Evolutionary conservation across 1,140 invertebrate genomes (phyloP).

Genomic region (Drosophila dunni): DNA sequence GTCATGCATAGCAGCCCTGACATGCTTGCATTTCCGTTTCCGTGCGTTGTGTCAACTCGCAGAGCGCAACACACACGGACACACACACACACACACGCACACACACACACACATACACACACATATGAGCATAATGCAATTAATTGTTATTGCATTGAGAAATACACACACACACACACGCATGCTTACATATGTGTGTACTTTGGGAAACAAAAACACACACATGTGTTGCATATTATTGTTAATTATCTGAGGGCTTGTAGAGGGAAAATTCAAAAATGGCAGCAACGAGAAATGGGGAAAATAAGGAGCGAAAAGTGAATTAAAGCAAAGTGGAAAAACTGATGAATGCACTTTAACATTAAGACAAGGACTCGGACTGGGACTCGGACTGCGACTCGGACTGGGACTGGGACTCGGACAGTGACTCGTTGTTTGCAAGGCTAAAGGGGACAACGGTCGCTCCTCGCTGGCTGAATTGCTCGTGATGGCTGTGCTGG

Average conservation of each 20-base stretch:
- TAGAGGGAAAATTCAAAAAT: slow-evolving; percentile 33
- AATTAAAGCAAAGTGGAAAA: slow-evolving; percentile 33
- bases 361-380: neutral
- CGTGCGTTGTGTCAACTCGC: slow-evolving; percentile 43
- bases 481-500: too few species aligned
- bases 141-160: slow-evolving; percentile 38
- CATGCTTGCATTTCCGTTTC: slow-evolving; percentile 77
- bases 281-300: neutral
- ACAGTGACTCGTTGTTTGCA: too few species aligned
- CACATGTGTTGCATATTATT: slow-evolving; percentile 59
- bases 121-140: slow-evolving; percentile 34
- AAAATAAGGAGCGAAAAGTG: slow-evolving; percentile 31
- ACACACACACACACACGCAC: slow-evolving; percentile 37
- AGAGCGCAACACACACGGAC: slow-evolving; percentile 34
- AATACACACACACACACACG: slow-evolving; percentile 20
- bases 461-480: too few species aligned
- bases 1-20: slow-evolving; percentile 62
- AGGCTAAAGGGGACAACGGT: too few species aligned
- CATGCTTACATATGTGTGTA: slow-evolving; percentile 23
- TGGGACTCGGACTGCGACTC: too few species aligned
- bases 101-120: slow-evolving; percentile 39
- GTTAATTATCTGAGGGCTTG: slow-evolving; percentile 71
- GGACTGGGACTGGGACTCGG: too few species aligned
- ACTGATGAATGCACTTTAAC: slow-evolving; percentile 71
- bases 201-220: slow-evolving; percentile 4